Percentiles rank a stretch among this genome's conserved stretches.
Conservation (phyloP, 2,888 invertebrate species). For the Drosophila koepferae region DNA sequence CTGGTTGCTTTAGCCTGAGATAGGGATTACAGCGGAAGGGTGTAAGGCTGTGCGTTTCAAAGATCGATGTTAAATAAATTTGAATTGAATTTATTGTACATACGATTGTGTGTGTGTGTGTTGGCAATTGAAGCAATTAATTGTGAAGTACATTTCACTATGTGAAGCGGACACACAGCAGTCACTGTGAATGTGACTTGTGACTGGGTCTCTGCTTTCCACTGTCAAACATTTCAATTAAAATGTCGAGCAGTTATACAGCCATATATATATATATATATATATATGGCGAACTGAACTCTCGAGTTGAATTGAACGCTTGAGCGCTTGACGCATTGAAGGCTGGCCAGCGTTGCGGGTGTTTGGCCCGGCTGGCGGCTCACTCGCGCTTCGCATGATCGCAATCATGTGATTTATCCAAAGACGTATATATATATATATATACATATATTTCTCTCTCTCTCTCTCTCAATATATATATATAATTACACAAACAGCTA, state of each 20-base stretch:
- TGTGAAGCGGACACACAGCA: constrained; percentile 8
- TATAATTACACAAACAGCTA: not conserved
- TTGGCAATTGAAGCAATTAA: constrained; percentile 75
- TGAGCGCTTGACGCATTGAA: constrained; percentile 26
- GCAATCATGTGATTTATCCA: constrained; percentile 70
- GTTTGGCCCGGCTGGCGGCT: constrained; percentile 8
- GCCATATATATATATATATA: constrained; percentile 24
- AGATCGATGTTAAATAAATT: constrained; percentile 59
- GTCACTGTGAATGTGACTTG: constrained; percentile 33
- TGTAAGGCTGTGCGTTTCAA: constrained; percentile 10
- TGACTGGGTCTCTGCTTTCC: constrained; percentile 27
- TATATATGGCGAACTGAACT: constrained; percentile 39
- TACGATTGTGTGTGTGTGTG: constrained; percentile 20
- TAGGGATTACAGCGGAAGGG: not conserved
- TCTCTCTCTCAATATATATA: not conserved
- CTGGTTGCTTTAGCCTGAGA: not conserved
- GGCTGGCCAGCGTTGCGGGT: constrained; percentile 9
- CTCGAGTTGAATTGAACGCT: constrained; percentile 62
- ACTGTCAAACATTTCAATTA: constrained; percentile 77
- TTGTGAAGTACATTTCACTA: constrained; percentile 72
- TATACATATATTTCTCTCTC: not conserved
- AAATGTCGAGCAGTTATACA: constrained; percentile 48
- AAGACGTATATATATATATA: constrained; percentile 4
- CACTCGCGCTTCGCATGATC: constrained; percentile 69
- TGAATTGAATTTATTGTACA: constrained; percentile 54